phyloP scores from a whole-genome alignment of 2,888 invertebrate species.

The Zootermopsis nevadensis region DNA sequence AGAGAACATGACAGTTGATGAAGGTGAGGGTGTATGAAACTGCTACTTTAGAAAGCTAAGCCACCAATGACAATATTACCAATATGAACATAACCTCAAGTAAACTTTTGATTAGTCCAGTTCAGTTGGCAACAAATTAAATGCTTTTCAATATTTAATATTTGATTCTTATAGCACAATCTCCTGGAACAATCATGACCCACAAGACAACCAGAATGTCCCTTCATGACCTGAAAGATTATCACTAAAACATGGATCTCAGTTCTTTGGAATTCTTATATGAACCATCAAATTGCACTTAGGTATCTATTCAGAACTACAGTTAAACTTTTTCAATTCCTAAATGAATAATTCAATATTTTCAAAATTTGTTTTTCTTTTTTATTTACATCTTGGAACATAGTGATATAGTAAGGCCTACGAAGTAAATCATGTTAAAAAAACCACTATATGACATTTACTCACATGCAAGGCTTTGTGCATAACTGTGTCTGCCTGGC shows the following conservation, averaged over 20 bases:
- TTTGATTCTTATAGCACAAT: neutral
- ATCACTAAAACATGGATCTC: neutral
- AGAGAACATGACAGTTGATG: too few species aligned
- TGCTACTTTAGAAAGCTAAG: too few species aligned
- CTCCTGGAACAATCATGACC: neutral
- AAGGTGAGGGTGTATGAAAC: too few species aligned
- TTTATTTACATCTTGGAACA: neutral
- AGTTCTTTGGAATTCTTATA: slow-evolving; percentile 31
- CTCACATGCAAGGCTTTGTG: slow-evolving; percentile 36
- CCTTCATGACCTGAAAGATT: neutral
- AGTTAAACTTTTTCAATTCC: slow-evolving; percentile 1
- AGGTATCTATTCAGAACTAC: slow-evolving; percentile 41
- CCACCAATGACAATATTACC: neutral
- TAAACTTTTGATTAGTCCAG: neutral
- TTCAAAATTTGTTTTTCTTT: neutral
- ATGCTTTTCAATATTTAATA: neutral
- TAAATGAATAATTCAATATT: neutral
- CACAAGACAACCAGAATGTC: neutral
- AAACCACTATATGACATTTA: slow-evolving; percentile 11
- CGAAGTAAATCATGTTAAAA: slow-evolving; percentile 24
- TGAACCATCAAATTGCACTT: slow-evolving; percentile 44
- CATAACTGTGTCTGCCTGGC: neutral
- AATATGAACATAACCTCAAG: neutral
- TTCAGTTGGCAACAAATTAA: neutral
- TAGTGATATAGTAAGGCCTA: neutral